phyloP scores from a whole-genome alignment of 2,797 vertebrate genomes.

The Emydoidea blandingii region DNA sequence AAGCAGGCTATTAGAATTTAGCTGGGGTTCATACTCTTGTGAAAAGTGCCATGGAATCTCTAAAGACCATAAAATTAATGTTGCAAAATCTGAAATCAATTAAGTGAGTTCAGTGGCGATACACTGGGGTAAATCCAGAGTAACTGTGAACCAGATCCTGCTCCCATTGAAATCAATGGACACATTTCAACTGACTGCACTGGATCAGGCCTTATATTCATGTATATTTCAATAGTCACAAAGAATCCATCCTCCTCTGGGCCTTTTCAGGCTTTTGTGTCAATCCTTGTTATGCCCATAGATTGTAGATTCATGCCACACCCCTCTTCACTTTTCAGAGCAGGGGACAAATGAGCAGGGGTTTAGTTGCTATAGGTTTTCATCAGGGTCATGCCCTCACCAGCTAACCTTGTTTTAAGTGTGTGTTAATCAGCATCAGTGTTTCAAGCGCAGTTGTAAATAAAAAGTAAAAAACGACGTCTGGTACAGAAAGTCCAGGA shows the following conservation, averaged over 20 bases:
- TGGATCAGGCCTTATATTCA: background rate
- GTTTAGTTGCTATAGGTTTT: background rate
- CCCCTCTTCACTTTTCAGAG: background rate
- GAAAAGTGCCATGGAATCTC: background rate
- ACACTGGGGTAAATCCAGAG: background rate
- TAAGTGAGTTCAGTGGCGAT: background rate
- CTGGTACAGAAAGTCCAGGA: conserved; percentile 55
- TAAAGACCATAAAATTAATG: background rate
- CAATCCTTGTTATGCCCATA: background rate
- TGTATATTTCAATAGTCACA: background rate
- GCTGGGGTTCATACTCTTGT: background rate
- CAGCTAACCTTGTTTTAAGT: fast-evolving
- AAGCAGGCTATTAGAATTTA: background rate
- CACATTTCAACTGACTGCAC: background rate
- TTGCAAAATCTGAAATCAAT: background rate
- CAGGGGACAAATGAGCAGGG: background rate
- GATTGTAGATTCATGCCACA: background rate
- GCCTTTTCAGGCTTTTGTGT: background rate
- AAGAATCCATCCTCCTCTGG: background rate
- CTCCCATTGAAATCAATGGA: background rate
- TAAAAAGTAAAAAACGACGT: conserved; percentile 30
- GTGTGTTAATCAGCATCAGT: background rate
- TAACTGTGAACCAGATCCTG: background rate
- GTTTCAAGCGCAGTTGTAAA: conserved; percentile 44
- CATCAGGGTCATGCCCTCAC: conserved; percentile 18